Conservation (phyloP, 2,888 invertebrate species). For the Drosophila prostipennis region DNA sequence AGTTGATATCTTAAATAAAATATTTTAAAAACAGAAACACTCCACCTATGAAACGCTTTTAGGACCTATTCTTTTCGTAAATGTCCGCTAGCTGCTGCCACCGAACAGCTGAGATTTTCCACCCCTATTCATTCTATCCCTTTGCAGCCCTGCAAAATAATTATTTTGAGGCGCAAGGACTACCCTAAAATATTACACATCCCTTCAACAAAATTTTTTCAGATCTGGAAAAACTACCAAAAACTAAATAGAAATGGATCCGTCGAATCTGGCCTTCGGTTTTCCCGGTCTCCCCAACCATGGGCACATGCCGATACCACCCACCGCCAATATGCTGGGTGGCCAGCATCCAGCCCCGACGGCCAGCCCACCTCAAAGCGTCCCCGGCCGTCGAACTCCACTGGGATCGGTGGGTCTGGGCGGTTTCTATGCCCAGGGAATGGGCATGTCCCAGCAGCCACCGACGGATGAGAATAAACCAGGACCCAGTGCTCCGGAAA, state of each 20-base stretch:
- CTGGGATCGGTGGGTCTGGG: slow-evolving; percentile 93
- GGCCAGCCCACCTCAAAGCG: slow-evolving; percentile 86
- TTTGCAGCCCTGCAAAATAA: slow-evolving; percentile 19
- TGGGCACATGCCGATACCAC: slow-evolving; percentile 81
- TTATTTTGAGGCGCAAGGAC: slow-evolving; percentile 21
- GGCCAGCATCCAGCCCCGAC: slow-evolving; percentile 80
- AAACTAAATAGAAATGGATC: slow-evolving; percentile 75
- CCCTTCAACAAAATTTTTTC: slow-evolving; percentile 14
- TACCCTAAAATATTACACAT: slow-evolving; percentile 43
- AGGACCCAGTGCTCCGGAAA: slow-evolving; percentile 77
- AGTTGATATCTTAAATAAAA: no score
- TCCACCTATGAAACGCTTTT: slow-evolving; percentile 37
- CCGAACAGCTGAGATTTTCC: slow-evolving; percentile 16
- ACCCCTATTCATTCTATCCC: slow-evolving; percentile 10
- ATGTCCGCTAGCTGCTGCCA: slow-evolving; percentile 47
- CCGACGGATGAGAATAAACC: slow-evolving; percentile 92
- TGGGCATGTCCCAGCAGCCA: slow-evolving; percentile 81
- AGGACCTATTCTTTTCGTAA: accelerated
- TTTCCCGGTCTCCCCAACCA: slow-evolving; percentile 82
- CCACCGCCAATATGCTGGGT: slow-evolving; percentile 77
- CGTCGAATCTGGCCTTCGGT: slow-evolving; percentile 82
- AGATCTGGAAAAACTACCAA: slow-evolving; percentile 2
- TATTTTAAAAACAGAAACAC: not conserved
- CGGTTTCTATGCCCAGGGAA: slow-evolving; percentile 92
- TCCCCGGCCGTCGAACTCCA: slow-evolving; percentile 90